Percentiles rank a stretch among this genome's conserved stretches.
These are phyloP conservation scores for Daphoenositta chrysoptera DNA, from an alignment of 2,113 vertebrate species.

Conservation along the genomic window DNA sequence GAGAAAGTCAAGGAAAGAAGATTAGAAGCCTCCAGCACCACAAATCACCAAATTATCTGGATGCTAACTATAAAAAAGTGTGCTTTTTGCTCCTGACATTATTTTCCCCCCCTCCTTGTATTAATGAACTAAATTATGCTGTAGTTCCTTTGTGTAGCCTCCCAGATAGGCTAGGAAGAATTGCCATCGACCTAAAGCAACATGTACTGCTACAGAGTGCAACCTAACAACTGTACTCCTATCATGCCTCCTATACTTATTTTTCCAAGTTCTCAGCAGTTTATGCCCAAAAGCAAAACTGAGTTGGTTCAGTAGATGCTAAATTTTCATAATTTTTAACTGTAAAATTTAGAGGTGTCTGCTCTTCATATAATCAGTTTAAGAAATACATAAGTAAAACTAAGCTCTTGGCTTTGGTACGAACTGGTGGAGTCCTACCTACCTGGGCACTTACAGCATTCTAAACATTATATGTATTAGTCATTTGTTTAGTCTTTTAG, in stretches of 20 bases:
- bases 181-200: neutral
- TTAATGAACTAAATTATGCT: neutral
- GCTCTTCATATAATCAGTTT: neutral
- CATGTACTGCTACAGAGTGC: neutral
- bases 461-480: neutral
- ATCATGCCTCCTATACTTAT: neutral
- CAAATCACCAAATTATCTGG: neutral
- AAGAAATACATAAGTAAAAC: neutral
- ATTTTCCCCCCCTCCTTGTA: accelerated
- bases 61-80: neutral
- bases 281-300: neutral
- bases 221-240: neutral
- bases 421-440: neutral
- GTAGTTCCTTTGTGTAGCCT: neutral
- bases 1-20: neutral
- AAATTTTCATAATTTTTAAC: neutral
- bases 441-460: neutral
- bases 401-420: neutral
- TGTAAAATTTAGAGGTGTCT: neutral
- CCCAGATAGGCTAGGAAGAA: neutral
- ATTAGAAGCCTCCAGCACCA: neutral
- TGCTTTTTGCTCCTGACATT: neutral
- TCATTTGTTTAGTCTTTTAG: neutral
- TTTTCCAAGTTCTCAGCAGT: neutral
- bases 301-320: neutral